Conservation (phyloP, 2,797 vertebrate species). For the Tapera naevia region DNA sequence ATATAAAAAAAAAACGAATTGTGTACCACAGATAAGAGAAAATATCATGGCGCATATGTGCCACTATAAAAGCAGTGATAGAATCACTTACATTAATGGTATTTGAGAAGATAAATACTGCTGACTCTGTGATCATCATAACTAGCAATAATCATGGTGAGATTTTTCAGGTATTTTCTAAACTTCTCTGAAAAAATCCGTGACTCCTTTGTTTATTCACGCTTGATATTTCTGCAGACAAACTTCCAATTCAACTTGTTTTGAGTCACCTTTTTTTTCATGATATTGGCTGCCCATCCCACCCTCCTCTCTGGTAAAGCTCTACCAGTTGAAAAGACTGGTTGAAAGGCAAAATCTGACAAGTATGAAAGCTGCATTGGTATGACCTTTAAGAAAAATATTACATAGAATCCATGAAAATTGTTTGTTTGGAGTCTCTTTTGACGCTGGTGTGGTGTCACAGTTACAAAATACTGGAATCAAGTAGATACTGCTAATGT, state of each 20-base stretch:
- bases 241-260: neutral
- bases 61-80: neutral
- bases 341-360: neutral
- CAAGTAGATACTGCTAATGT: neutral
- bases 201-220: neutral
- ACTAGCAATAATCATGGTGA: neutral
- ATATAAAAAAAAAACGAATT: neutral
- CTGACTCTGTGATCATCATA: neutral
- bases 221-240: neutral
- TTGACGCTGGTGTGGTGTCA: no score
- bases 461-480: neutral
- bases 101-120: neutral
- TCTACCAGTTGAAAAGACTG: neutral
- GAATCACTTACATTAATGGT: neutral
- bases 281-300: neutral
- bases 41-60: neutral
- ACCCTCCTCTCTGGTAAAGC: neutral
- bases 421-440: neutral
- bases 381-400: neutral
- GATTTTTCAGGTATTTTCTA: neutral
- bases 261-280: neutral
- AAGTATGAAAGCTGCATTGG: neutral
- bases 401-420: neutral
- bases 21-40: neutral
- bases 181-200: neutral